phyloP scores from a whole-genome alignment of 2,888 invertebrate genomes.

The Drosophila quinaria region DNA sequence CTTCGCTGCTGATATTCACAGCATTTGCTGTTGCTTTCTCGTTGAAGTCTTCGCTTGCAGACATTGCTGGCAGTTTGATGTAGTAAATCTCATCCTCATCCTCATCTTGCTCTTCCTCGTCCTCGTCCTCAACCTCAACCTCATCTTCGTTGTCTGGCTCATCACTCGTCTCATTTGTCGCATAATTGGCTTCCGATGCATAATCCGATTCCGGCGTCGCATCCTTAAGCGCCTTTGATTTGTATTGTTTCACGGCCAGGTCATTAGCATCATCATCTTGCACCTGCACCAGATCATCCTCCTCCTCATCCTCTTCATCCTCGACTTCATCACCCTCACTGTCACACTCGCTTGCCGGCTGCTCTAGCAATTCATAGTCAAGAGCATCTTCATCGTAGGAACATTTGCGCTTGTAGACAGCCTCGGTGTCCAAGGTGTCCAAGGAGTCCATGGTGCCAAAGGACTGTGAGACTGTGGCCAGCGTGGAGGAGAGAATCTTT shows the following conservation, averaged over 20 bases:
- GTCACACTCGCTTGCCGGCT: constrained; percentile 42
- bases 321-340: constrained; percentile 16
- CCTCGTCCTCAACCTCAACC: constrained; percentile 34
- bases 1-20: constrained; percentile 19
- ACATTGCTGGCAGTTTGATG: constrained; percentile 58
- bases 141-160: constrained; percentile 47
- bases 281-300: constrained; percentile 46
- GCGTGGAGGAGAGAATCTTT: constrained; percentile 83
- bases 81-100: constrained; percentile 55
- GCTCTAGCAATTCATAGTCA: constrained; percentile 77
- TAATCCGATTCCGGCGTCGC: constrained; percentile 84
- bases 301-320: constrained; percentile 10
- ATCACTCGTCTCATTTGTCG: constrained; percentile 59
- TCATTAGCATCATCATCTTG: constrained; percentile 38
- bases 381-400: constrained; percentile 82
- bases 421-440: constrained; percentile 61
- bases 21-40: constrained; percentile 8
- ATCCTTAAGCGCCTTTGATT: constrained; percentile 70
- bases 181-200: constrained; percentile 83
- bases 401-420: constrained; percentile 66
- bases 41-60: constrained; percentile 13
- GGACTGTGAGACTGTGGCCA: constrained; percentile 84
- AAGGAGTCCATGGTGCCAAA: constrained; percentile 77
- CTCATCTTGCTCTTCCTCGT: constrained; percentile 30
- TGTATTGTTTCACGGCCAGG: constrained; percentile 29